A percentile compares a stretch with the other conserved stretches of the same genome.
Evolutionary conservation across 2,888 invertebrate species (phyloP).

Genomic region (Acanthacorydalis orientalis): DNA sequence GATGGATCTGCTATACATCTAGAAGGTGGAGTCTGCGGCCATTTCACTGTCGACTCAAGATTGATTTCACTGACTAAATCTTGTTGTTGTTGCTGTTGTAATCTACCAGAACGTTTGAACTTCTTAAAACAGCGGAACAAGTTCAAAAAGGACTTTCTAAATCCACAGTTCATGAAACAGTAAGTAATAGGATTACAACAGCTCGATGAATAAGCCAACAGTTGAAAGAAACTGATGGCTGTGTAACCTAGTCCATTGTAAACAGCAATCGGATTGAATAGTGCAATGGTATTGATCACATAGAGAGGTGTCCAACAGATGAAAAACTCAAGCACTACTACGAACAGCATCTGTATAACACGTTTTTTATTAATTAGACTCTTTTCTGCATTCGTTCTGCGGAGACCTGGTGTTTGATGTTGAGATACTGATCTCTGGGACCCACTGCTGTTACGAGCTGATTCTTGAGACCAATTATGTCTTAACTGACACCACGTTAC

Average conservation of each 20-base stretch:
- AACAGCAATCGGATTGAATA: constrained; percentile 31
- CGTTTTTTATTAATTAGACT: constrained; percentile 30
- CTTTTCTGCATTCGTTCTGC: constrained; percentile 30
- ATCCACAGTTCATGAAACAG: constrained; percentile 50
- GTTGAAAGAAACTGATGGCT: constrained; percentile 34
- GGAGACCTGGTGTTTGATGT: constrained; percentile 14
- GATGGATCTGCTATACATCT: too few species aligned
- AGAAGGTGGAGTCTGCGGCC: not conserved
- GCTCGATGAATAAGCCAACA: constrained; percentile 40
- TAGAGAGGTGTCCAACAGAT: constrained; percentile 52
- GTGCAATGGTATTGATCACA: constrained; percentile 36
- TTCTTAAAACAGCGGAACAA: constrained; percentile 33
- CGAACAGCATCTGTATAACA: constrained; percentile 45
- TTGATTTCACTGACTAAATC: constrained; percentile 18
- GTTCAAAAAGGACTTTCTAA: constrained; percentile 41
- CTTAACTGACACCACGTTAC: constrained; percentile 16
- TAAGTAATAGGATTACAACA: constrained; percentile 54
- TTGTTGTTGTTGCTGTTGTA: constrained; percentile 11
- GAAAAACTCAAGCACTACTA: constrained; percentile 52
- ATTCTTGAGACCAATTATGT: constrained; percentile 20
- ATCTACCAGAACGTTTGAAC: constrained; percentile 12
- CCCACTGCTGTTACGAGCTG: constrained; percentile 9
- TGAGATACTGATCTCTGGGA: constrained; percentile 13
- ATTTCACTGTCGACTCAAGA: not conserved
- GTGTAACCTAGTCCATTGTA: constrained; percentile 30